Conservation (phyloP, 2,797 vertebrate species). For the Meda fulgida region DNA sequence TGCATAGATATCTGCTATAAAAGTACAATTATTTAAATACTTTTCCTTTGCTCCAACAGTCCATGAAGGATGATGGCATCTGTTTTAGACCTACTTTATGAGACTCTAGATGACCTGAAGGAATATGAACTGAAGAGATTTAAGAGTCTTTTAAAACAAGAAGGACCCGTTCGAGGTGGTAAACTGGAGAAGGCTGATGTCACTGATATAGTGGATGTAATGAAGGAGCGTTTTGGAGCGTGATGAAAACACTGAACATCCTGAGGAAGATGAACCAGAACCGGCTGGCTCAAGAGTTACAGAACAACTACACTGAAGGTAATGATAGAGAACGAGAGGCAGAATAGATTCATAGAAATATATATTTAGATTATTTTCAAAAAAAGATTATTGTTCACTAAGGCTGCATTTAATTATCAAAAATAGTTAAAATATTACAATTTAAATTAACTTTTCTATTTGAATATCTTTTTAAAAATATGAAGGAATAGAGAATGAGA, state of each 20-base stretch:
- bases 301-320: not conserved
- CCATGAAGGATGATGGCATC: not conserved
- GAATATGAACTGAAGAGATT: rapidly evolving
- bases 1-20: not conserved
- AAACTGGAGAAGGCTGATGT: not conserved
- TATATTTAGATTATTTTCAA: too few relatives aligned
- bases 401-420: too few relatives aligned
- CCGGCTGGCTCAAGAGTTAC: not conserved
- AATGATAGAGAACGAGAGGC: not conserved
- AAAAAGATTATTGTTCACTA: too few relatives aligned
- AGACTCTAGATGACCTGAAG: not conserved
- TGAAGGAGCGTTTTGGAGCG: not conserved
- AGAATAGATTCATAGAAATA: not conserved
- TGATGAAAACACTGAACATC: not conserved
- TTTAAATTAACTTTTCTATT: too few relatives aligned
- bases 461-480: too few relatives aligned
- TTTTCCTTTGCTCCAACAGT: not conserved
- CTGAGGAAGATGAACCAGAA: not conserved
- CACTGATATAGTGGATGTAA: not conserved
- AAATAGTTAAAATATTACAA: too few relatives aligned
- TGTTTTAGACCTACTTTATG: not conserved
- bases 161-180: not conserved
- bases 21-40: not conserved
- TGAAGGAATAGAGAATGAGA: too few relatives aligned
- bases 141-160: not conserved